Base-by-base conservation (phyloP, 2,113 vertebrate genomes). In the Syrmaticus mikado region DNA sequence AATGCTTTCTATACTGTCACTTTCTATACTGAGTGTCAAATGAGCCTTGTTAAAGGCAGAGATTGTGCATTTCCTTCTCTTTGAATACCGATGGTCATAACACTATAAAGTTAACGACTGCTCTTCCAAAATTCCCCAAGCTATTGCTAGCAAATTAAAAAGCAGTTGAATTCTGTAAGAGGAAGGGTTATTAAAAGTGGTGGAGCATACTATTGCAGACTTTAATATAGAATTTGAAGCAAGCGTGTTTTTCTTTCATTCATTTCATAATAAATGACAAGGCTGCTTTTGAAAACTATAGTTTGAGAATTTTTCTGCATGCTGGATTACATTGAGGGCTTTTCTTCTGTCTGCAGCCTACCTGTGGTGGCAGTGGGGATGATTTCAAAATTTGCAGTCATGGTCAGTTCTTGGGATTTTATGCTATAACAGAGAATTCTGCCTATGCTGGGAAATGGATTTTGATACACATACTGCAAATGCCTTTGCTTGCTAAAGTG, bases 401-500 rank as follows among this genome's bases (percentile, higher is more conserved):
- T 75, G 84, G 74, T 93, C 64, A 80, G 53, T 68, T 95, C 86
- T 67, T 15, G 34, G 87, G 74, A 85, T 89, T 85, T 83, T 48
- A 28, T 78, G 61, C 68, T 2, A 3, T 89, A 92, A 80, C 22
- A 60, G n/a, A 76, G 41, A 94, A 64, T 34, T 32, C 19, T 80
- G 65, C 16, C 40, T 67, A 11, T 2, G 7, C 73, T 90, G 75
- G 75, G 92, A 86, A 91, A 67, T 61, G 57, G 58, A 80, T 82
- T 93, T 88, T 43, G 48, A 62, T 48, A 32, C 41, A 68, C 41
- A 38, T 92, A 94, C 92, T 92, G 43, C 28, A 89, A 93, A 94
- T 90, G 34, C 27, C 45, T 77, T 94, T 92, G 64, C 8, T 4
- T 82, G 36, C 36, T 76, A 43, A 45, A 6, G 3, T 65, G 77